These are phyloP conservation scores for Passer montanus DNA, from an alignment of 2,113 vertebrate genomes.

Conservation along the genomic window DNA sequence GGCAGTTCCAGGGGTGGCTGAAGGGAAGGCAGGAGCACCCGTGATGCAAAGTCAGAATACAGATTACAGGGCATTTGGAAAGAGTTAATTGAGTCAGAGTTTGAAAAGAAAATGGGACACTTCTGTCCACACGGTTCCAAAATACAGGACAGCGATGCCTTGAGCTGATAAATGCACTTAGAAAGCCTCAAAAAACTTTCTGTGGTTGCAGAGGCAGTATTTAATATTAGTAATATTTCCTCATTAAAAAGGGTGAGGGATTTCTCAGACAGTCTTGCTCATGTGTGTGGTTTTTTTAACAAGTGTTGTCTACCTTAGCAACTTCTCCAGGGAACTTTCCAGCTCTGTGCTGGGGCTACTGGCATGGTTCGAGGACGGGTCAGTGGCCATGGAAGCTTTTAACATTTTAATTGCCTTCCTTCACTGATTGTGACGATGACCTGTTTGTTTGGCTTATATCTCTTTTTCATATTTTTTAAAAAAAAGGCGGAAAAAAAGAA, in stretches of 20 bases:
- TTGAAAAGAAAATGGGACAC: background rate
- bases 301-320: background rate
- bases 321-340: conserved; percentile 39
- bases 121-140: background rate
- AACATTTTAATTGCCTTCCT: conserved; percentile 48
- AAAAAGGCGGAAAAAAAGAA: background rate
- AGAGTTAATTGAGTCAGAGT: background rate
- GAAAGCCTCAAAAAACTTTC: background rate
- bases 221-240: background rate
- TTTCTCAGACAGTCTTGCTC: background rate
- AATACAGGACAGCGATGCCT: rapidly evolving
- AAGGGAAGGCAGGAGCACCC: background rate
- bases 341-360: background rate
- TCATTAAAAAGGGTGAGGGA: background rate
- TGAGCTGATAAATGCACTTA: background rate
- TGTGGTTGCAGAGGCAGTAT: background rate
- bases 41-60: background rate
- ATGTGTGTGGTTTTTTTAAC: background rate
- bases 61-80: background rate
- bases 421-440: background rate
- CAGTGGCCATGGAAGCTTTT: background rate
- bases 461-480: conserved; percentile 36
- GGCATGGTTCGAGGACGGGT: background rate
- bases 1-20: rapidly evolving
- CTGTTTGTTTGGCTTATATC: conserved; percentile 62